These are phyloP conservation scores for Poecile atricapillus DNA, from an alignment of 2,113 vertebrate species.

Conservation along the genomic window DNA sequence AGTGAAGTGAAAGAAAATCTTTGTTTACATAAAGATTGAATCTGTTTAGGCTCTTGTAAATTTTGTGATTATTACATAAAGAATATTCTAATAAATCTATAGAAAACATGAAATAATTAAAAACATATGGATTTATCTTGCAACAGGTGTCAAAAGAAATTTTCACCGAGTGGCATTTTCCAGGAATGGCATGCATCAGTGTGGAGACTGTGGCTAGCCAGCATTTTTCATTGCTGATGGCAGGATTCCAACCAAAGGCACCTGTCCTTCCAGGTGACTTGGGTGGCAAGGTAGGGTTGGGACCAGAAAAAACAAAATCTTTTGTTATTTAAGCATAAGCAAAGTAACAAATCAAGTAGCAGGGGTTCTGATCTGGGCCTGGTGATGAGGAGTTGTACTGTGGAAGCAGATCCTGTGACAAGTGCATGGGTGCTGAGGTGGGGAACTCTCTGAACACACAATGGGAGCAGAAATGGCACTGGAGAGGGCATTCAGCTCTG, in stretches of 20 bases:
- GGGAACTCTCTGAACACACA: not conserved
- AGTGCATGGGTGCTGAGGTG: rapidly evolving
- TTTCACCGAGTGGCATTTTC: not conserved
- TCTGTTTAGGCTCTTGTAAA: not conserved
- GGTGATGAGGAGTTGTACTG: not conserved
- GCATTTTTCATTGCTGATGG: not conserved
- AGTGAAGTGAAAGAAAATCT: not conserved
- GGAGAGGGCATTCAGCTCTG: not conserved
- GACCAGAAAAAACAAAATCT: not conserved
- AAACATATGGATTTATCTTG: not conserved
- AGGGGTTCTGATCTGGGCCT: not conserved
- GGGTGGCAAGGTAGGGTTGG: not conserved
- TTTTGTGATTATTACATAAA: not conserved
- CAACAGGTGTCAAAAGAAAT: not conserved
- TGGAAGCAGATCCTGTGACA: not conserved
- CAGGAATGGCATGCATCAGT: not conserved
- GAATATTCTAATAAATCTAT: not conserved
- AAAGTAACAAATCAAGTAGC: not conserved
- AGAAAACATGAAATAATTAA: not conserved
- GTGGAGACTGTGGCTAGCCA: not conserved
- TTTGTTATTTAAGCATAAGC: not conserved
- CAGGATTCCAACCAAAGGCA: not conserved
- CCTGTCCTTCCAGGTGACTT: not conserved
- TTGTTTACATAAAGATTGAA: not conserved
- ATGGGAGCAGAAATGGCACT: rapidly evolving